Evolutionary conservation across 2,888 invertebrate genomes (phyloP), one percentile per base, ranked within the genome.

Genomic region (Chloroclystis v-ata): DNA sequence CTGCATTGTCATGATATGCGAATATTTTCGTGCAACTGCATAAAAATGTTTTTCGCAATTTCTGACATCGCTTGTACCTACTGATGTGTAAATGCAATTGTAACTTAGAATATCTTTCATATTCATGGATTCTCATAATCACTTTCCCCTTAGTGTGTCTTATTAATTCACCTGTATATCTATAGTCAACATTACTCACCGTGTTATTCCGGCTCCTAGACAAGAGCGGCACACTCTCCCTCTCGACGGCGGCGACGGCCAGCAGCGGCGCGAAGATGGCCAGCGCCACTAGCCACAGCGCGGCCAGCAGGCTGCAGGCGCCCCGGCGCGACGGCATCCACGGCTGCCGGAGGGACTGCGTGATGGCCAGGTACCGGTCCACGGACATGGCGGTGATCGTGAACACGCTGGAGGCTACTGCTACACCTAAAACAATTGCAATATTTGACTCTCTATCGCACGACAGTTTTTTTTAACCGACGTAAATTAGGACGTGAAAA

Each of bases 361-460:
- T 91, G 67, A 94, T 94, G 42, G 94, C 94, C 44, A 93, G 72
- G 61, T 92, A 93, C 41, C 94, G 89, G 75, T 94, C 94, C 47
- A 94, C 89, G 4, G 94, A 93, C 92, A 94, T 93, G 0, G 93
- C 92, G 1, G 93, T 92, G 60, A 95, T 93, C 0, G 94, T 94
- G 72, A 94, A 94, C 39, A 95, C 92, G 64, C 94, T 93, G 0
- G 93, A 92, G 0, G 93, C 92, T 2, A 94, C 94, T n/a, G 93
- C 91, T 16, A 93, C 92, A 43, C 93, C 94, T 94, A 81, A 1
- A 59, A 82, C 0, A 42, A n/a, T n/a, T n/a, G n/a, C n/a, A n/a
- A n/a, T n/a, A n/a, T n/a, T n/a, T n/a, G n/a, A n/a, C n/a, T n/a
- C n/a, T n/a, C n/a, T n/a, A n/a, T n/a, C n/a, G n/a, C n/a, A n/a